These are phyloP conservation scores for Rhopalosiphum nymphaeae DNA, from an alignment of 2,888 invertebrate species.

Conservation along the genomic window DNA sequence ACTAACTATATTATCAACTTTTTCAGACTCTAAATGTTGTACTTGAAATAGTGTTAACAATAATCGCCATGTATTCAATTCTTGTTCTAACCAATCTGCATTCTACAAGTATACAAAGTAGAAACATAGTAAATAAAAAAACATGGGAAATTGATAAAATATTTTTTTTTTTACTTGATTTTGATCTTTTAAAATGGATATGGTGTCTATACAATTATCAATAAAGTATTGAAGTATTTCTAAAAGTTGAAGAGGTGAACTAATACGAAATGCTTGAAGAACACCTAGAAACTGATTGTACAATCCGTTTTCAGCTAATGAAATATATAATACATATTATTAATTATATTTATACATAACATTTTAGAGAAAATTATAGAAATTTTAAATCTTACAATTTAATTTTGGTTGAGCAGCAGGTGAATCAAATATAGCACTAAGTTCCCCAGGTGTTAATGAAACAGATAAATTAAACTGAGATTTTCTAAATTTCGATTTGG, in stretches of 20 bases:
- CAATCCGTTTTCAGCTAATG: constrained; percentile 53
- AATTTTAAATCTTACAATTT: constrained; percentile 38
- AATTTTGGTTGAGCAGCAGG: background rate
- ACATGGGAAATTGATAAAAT: background rate
- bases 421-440: constrained; percentile 59
- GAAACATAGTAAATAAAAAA: constrained; percentile 38
- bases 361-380: background rate
- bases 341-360: background rate
- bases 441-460: constrained; percentile 55
- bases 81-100: constrained; percentile 76
- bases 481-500: constrained; percentile 48
- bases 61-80: constrained; percentile 90
- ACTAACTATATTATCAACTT: constrained; percentile 71
- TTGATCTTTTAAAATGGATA: constrained; percentile 72
- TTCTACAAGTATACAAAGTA: constrained; percentile 68
- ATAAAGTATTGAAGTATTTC: constrained; percentile 77
- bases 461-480: constrained; percentile 57
- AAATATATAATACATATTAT: background rate
- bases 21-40: constrained; percentile 72
- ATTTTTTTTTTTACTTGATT: constrained; percentile 43
- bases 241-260: constrained; percentile 72
- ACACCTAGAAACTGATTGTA: constrained; percentile 67
- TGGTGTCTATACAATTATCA: constrained; percentile 76
- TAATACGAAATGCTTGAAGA: constrained; percentile 66
- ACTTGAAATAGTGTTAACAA: constrained; percentile 86